Percentiles rank a stretch among this genome's conserved stretches.
Evolutionary conservation across 2,113 vertebrate species (phyloP).

Genomic region (Nothocercus julius): DNA sequence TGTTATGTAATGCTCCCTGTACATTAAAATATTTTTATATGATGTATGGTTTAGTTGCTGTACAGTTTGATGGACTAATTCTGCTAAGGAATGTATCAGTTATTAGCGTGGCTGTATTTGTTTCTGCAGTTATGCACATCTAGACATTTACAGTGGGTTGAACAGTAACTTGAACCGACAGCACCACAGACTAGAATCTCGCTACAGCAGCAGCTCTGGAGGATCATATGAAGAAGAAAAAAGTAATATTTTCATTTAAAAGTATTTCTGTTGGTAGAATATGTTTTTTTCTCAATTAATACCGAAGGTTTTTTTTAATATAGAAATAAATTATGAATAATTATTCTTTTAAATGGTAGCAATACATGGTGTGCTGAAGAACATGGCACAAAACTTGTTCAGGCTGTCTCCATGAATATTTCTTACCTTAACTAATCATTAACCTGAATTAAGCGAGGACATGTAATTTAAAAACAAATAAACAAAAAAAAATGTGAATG

Average conservation of each 20-base stretch:
- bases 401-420: not conserved
- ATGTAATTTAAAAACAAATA: not conserved
- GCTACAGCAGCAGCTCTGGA: constrained; percentile 99
- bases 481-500: not conserved
- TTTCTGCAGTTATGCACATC: constrained; percentile 85
- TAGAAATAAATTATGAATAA: not conserved
- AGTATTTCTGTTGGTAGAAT: not conserved
- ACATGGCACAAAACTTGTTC: not conserved
- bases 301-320: not conserved
- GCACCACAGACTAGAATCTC: constrained; percentile 96
- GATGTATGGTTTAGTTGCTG: not conserved
- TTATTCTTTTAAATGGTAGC: not conserved
- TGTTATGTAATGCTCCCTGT: not conserved
- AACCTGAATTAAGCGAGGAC: not conserved
- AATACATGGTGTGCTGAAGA: not conserved
- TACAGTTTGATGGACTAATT: not conserved
- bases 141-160: constrained; percentile 93
- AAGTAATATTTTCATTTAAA: constrained; percentile 77
- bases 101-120: not conserved
- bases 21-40: not conserved
- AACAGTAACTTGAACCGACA: constrained; percentile 95
- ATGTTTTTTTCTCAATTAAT: not conserved
- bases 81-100: not conserved
- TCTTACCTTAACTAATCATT: not conserved
- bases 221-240: constrained; percentile 99